Base-by-base conservation (phyloP, 1,140 invertebrate species). In the fruit fly (Drosophila melanogaster) region DNA sequence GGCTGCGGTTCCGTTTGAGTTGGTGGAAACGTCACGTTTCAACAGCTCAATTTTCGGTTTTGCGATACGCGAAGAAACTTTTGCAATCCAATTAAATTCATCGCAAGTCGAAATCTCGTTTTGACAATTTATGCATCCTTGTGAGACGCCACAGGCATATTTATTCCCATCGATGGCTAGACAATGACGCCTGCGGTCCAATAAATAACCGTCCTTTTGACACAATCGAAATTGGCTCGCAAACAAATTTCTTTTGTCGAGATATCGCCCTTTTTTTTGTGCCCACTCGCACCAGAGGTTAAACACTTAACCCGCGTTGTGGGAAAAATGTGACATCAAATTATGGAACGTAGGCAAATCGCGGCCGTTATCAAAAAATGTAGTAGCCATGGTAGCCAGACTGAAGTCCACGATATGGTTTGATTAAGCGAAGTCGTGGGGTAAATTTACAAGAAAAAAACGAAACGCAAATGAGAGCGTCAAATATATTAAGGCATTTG, bases 211-310 rank as follows among this genome's bases (percentile, higher is more conserved):
- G 53, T 56, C 60, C 64, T 64, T 87, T 55, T 87, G 83, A 86
- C 83, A 86, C 79, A 87, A 86, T 77, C 86, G 80, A 87, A 87
- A 86, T 86, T 86, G 81, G 83, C 77, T 86, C 61, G 75, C 61
- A 79, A 86, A 87, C 83, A 87, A 87, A 83, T 81, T 86, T 71
- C 41, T 44, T 30, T 35, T 38, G 38, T 43, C 59, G 33, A 57
- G 62, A 79, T 64, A 43, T 67, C 40, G 46, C 11, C 11, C 26
- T 14, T 55, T 50, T 55, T 50, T 46, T 44, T 43, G n/a, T 65
- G 47, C 66, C 55, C 57, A 47, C 55, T 44, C 43, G 66, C 64
- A 56, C 41, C 60, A 65, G 71, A 75, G 79, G 81, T 87, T 75
- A 87, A 87, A 72, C 79, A 51, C 41, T 73, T 81, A 73, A 81